Base-by-base conservation (phyloP, 2,888 invertebrate species). In the Trichacis sp. region DNA sequence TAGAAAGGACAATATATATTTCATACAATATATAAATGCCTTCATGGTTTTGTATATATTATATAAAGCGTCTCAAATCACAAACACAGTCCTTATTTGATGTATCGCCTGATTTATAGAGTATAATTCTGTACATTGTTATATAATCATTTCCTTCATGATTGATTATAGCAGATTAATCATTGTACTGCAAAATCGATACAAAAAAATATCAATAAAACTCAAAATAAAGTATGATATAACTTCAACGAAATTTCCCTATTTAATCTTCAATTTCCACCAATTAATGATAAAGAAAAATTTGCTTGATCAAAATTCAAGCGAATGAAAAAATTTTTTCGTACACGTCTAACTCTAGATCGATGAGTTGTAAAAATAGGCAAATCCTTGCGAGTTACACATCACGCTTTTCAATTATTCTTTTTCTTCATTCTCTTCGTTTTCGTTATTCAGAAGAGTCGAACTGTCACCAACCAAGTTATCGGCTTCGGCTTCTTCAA, bases 401-500 rank as follows among this genome's bases (percentile, higher is more conserved):
- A 14, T n/a, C 20, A 18, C 6, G 8, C 9, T 3, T 45, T 15
- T n/a, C 14, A 15, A 71, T 70, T 77, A 78, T 69, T 79, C 75
- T 40, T 77, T 77, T 30, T 77, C 73, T 43, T 78, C 77, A 30
- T 55, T 69, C 48, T 78, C 77, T 33, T 74, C 73, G 38, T 56
- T 68, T 50, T 80, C 77, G 12, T 59, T 56, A 45, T 75, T 78
- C 20, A 79, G 48, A 36, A 80, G 69, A 9, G 77, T 80, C 38
- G 78, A 79, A 56, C 77, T 75, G 56, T 77, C 76, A 30, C 75
- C 77, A 36, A 77, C 78, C 19, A 71, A 75, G 14, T 72, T 70
- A 14, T 73, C 80, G 5, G 60, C 68, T 56, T 77, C 77, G 52
- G 73, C 68, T 30, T 78, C 78, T 54, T 79, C 76, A 15, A 73